Conservation (phyloP, 2,113 vertebrate genomes). For the Tragelaphus imberbis region DNA sequence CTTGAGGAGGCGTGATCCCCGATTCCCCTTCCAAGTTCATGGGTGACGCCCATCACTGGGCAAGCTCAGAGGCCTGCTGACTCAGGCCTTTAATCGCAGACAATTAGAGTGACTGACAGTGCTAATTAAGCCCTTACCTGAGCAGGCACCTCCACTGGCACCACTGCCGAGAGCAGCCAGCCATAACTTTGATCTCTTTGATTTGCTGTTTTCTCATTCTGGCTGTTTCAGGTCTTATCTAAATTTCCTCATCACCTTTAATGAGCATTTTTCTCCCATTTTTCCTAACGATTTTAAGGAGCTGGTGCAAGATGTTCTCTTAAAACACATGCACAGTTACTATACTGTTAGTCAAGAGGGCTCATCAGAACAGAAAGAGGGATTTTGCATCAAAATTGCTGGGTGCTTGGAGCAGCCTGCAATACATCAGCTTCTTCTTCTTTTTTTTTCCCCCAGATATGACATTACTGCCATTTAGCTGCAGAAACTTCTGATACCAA, state of each 20-base stretch:
- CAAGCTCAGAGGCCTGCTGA: neutral
- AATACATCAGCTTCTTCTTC: neutral
- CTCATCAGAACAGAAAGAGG: neutral
- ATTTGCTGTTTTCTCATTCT: neutral
- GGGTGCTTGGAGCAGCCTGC: neutral
- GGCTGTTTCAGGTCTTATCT: neutral
- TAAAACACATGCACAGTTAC: neutral
- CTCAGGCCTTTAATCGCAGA: neutral
- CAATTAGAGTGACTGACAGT: constrained; percentile 46
- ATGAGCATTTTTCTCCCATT: neutral
- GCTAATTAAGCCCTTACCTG: constrained; percentile 42
- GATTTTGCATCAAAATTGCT: neutral
- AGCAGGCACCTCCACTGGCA: neutral
- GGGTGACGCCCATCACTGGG: neutral
- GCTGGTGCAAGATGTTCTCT: neutral
- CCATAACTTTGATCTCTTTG: neutral
- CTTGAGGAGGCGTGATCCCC: rapidly evolving
- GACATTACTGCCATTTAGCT: neutral
- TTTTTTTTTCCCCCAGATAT: too few relatives aligned
- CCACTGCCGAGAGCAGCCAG: neutral
- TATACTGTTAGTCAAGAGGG: neutral
- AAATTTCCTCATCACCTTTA: neutral
- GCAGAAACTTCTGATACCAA: neutral
- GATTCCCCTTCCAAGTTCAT: neutral
- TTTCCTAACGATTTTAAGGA: neutral